These are phyloP conservation scores for Scopus umbretta DNA, from an alignment of 2,113 vertebrate species.

Conservation along the genomic window DNA sequence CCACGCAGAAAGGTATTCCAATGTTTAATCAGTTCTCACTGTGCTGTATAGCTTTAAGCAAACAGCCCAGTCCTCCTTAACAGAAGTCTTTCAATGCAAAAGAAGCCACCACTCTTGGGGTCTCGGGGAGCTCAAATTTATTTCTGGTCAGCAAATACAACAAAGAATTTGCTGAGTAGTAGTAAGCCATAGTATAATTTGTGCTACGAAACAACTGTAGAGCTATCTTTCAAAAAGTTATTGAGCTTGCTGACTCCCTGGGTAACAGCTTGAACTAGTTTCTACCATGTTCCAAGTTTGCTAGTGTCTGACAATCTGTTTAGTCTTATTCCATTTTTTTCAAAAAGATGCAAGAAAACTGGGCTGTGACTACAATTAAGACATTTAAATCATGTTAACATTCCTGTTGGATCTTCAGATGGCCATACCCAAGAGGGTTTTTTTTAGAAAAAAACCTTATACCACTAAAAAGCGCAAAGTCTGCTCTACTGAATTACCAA, in stretches of 20 bases:
- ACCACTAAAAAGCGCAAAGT: background rate
- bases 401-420: background rate
- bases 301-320: background rate
- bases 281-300: background rate
- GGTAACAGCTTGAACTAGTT: background rate
- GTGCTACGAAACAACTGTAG: background rate
- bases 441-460: background rate
- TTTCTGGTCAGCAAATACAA: background rate
- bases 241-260: background rate
- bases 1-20: background rate
- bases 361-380: background rate
- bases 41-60: background rate
- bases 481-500: background rate
- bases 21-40: background rate
- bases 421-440: background rate
- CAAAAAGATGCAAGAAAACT: background rate
- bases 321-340: background rate
- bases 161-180: background rate
- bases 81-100: background rate
- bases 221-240: background rate
- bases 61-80: background rate
- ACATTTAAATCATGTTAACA: background rate
- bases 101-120: background rate
- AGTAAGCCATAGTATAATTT: background rate
- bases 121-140: background rate